Percentiles rank a stretch among this genome's conserved stretches.
These are phyloP conservation scores for Drosophila leontia DNA, from an alignment of 1,140 invertebrate genomes.

Conservation along the genomic window DNA sequence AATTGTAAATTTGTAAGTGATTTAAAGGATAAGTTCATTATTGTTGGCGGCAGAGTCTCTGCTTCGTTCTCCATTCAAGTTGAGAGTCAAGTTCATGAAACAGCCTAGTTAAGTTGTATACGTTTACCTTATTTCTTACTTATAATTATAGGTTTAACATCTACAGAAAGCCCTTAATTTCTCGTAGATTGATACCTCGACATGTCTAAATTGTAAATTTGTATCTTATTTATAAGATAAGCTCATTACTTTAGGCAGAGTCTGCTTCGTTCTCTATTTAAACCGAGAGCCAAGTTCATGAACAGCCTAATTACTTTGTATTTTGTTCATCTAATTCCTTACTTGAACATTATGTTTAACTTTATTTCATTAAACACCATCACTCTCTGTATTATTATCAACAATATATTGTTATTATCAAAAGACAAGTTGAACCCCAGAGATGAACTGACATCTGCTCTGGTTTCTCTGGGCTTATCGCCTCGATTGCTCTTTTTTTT, in stretches of 20 bases:
- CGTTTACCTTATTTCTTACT: too few species aligned
- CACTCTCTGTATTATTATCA: slow-evolving; percentile 8
- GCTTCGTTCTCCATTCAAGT: too few species aligned
- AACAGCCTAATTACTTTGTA: not conserved
- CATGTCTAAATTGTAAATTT: not conserved
- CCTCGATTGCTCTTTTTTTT: slow-evolving; percentile 22
- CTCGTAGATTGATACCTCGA: slow-evolving; percentile 6
- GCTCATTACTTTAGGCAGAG: not conserved
- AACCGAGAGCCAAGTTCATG: not conserved
- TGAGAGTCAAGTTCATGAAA: too few species aligned
- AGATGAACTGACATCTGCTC: slow-evolving; percentile 26
- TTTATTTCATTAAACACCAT: not conserved
- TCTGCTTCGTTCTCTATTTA: not conserved
- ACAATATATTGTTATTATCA: slow-evolving; percentile 22
- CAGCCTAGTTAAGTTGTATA: too few species aligned
- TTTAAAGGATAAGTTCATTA: not conserved
- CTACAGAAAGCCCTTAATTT: slow-evolving; percentile 50
- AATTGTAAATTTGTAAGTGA: not conserved
- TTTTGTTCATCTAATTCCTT: not conserved
- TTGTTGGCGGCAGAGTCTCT: too few species aligned
- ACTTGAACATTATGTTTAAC: not conserved
- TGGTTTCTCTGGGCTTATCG: slow-evolving; percentile 31
- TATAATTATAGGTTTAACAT: too few species aligned
- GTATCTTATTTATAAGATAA: not conserved
- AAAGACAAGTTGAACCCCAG: not conserved